Evolutionary conservation across 2,797 vertebrate species (phyloP).

Genomic region (Bradypodion pumilum): DNA sequence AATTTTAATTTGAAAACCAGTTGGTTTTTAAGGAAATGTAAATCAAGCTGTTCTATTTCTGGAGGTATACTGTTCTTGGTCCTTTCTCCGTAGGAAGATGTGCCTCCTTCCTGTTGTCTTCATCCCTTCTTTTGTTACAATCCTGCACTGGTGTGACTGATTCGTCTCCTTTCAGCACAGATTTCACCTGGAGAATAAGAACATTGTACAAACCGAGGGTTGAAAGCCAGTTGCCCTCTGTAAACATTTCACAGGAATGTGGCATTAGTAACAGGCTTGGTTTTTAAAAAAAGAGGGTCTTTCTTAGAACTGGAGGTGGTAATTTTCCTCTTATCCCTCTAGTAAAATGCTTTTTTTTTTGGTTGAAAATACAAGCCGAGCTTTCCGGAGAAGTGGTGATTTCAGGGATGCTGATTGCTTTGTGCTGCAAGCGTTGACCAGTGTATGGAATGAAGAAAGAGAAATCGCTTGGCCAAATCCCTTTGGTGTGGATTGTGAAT

Average conservation of each 20-base stretch:
- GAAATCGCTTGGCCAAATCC: constrained; percentile 45
- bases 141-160: not conserved
- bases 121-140: not conserved
- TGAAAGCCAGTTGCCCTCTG: constrained; percentile 29
- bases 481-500: constrained; percentile 56
- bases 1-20: constrained; percentile 7
- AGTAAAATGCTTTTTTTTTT: constrained; percentile 29
- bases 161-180: not conserved
- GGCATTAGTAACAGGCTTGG: constrained; percentile 35
- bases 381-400: constrained; percentile 53
- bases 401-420: constrained; percentile 50
- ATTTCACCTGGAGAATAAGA: constrained; percentile 21
- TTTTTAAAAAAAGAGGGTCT: constrained; percentile 52
- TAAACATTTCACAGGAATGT: constrained; percentile 38
- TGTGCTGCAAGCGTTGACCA: constrained; percentile 42
- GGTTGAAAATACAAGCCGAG: constrained; percentile 57
- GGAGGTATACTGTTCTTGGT: not conserved
- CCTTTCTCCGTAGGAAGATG: not conserved
- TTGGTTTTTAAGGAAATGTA: not conserved
- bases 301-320: constrained; percentile 45
- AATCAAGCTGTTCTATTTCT: not conserved
- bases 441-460: constrained; percentile 7
- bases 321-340: constrained; percentile 48
- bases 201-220: constrained; percentile 20
- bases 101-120: not conserved